Base-by-base conservation (phyloP, 2,113 vertebrate species). In the Megaleporinus macrocephalus region DNA sequence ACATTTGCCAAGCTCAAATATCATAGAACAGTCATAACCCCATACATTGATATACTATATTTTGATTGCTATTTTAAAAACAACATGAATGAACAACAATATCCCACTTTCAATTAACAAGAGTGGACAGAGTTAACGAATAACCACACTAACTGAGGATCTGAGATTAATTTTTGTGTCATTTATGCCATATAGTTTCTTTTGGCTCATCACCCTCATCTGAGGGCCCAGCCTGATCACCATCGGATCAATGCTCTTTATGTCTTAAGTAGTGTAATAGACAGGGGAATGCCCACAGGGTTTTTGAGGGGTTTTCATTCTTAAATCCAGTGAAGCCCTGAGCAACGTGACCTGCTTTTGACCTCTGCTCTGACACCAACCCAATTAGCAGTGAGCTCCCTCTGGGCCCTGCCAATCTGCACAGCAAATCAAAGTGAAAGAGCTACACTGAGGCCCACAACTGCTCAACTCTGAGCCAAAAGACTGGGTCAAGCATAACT, bases 331-430 rank as follows among this genome's bases (percentile, higher is more conserved):
- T 49, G 15, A 44, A 30, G 53, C 30, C 73, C 65, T 61, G 24
- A 41, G 55, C 53, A 57, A 70, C 62, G 24, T 57, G 65, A 80
- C 73, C 61, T 87, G 85, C 87, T 87, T 85, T 74, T 41, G 22
- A 78, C 85, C 81, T 66, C 65, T 18, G 61, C 78, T 76, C 80
- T 90, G 90, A 88, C 86, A 86, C 84, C 83, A 87, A 66, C 76
- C 87, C 88, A 91, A 89, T 91, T 91, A 92, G 80, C 53, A 76
- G n/a, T 29, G 15, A 29, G 62, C 61, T 82, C 73, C 83, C 86
- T 87, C 79, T 18, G 26, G 79, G 76, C 81, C 27, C 72, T 76
- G 73, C 75, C 70, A 83, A 84, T 88, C 81, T 63, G 74, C 18
- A 84, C 84, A 84, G 65, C 30, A 75, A 84, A 85, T 86, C 77